These are phyloP conservation scores for Ashinkailepas kermadecensis DNA, from an alignment of 2,888 invertebrate genomes.

Conservation along the genomic window DNA sequence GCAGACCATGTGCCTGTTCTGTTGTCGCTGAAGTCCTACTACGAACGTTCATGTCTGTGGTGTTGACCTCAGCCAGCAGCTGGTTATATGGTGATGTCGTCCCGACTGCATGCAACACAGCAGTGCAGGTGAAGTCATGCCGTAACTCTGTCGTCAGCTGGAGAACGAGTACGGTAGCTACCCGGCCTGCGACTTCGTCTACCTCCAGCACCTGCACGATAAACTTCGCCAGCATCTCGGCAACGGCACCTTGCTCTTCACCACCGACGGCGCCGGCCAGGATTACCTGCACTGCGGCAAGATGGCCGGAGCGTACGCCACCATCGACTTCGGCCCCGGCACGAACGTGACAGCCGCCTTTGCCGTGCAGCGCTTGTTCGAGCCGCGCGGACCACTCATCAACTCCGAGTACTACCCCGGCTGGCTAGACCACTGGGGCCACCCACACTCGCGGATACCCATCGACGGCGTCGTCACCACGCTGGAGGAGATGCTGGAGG, in stretches of 20 bases:
- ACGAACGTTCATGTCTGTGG: no score
- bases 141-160: background rate
- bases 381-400: constrained; percentile 65
- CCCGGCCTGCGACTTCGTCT: constrained; percentile 57
- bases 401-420: constrained; percentile 90
- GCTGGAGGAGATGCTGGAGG: constrained; percentile 50
- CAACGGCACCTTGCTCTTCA: constrained; percentile 65
- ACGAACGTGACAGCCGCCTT: constrained; percentile 25
- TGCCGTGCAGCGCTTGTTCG: constrained; percentile 42
- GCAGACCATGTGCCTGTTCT: no score
- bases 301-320: constrained; percentile 61
- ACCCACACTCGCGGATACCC: constrained; percentile 51
- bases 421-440: constrained; percentile 85
- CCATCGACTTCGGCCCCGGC: constrained; percentile 62
- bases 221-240: constrained; percentile 53
- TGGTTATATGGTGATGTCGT: no score
- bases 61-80: no score
- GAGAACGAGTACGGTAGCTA: constrained; percentile 32
- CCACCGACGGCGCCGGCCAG: constrained; percentile 64
- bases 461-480: constrained; percentile 49
- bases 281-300: constrained; percentile 57
- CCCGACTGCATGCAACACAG: no score
- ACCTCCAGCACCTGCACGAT: constrained; percentile 59
- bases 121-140: no score
- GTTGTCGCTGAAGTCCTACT: no score